Base-by-base conservation (phyloP, 1,140 invertebrate genomes). In the Drosophila sulfurigaster region DNA sequence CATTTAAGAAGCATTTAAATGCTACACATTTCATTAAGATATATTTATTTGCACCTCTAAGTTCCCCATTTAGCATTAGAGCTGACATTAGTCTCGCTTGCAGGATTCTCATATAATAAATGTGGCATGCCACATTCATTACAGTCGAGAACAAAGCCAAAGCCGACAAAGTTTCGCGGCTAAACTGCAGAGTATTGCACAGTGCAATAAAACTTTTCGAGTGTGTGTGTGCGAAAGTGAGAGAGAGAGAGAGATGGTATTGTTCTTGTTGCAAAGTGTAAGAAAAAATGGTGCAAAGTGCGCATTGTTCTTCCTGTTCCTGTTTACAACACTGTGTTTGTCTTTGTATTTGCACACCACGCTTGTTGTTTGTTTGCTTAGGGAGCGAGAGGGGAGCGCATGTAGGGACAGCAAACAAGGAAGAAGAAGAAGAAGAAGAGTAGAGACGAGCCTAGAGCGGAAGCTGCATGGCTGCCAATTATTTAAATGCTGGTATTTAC, bases 401-500 rank as follows among this genome's bases (percentile, higher is more conserved):
- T 4, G 2, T 15, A 57, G 32, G 35, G 3, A 35, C 54, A 38
- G 1, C 8, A 30, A 38, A 13, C 5, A 20, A 41, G 43, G 20
- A 25, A 25, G 35, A 3, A 52, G 13, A 20, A 15, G 41, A 25
- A 15, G 13, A 66, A 25, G 5, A 35, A 30, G 46, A 6, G 60
- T n/a, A 5, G 41, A 10, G 20, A 28, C 32, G 49, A 57, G 46
- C 67, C 78, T 64, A 54, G 30, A 81, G 74, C 83, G 85, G 85
- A 83, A 88, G 83, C 78, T 81, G 85, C 67, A 64, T 67, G 81
- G 78, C 76, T 83, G 83, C 85, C 85, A 88, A 88, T 88, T 88
- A 88, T 88, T 88, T 89, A 88, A 88, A 88, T 88, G 83, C 83
- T 83, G 85, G 83, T 89, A 88, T 88, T 88, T 88, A 88, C 83